Conservation (phyloP, 2,888 invertebrate genomes). For the Clusia tigrina region DNA sequence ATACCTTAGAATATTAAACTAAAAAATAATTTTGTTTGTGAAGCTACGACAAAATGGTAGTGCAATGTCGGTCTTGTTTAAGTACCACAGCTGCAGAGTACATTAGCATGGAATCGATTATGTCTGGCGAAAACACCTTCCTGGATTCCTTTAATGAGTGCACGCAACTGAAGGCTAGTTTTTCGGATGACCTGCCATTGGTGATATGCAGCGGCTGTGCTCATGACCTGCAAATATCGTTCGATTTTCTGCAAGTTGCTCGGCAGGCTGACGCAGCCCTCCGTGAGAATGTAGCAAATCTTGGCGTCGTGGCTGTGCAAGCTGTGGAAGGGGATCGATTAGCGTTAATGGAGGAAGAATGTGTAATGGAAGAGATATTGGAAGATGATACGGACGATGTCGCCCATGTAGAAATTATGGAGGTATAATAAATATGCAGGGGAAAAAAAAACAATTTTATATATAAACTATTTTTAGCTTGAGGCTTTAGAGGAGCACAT, state of each 20-base stretch:
- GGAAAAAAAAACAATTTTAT: background rate
- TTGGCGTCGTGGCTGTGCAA: background rate
- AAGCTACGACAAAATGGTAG: constrained; percentile 10
- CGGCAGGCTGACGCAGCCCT: constrained; percentile 27
- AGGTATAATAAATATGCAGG: background rate
- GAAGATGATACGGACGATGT: background rate
- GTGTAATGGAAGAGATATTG: constrained; percentile 25
- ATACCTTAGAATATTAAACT: no score
- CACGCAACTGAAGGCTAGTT: background rate
- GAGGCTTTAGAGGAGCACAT: constrained; percentile 9
- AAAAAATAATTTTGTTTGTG: constrained; percentile 25
- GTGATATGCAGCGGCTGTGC: background rate
- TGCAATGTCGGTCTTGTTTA: background rate
- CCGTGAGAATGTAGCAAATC: constrained; percentile 18
- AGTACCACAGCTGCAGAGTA: background rate
- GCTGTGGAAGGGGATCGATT: constrained; percentile 1
- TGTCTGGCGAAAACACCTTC: background rate
- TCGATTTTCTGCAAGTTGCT: constrained; percentile 28
- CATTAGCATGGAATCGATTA: background rate
- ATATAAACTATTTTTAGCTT: constrained; percentile 9
- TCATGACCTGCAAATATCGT: constrained; percentile 17
- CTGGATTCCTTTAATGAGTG: background rate
- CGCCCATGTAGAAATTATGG: background rate
- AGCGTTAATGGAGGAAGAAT: constrained; percentile 20
- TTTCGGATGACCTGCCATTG: background rate